These are phyloP conservation scores for Halocaridina rubra DNA, from an alignment of 2,888 invertebrate species.

Conservation along the genomic window DNA sequence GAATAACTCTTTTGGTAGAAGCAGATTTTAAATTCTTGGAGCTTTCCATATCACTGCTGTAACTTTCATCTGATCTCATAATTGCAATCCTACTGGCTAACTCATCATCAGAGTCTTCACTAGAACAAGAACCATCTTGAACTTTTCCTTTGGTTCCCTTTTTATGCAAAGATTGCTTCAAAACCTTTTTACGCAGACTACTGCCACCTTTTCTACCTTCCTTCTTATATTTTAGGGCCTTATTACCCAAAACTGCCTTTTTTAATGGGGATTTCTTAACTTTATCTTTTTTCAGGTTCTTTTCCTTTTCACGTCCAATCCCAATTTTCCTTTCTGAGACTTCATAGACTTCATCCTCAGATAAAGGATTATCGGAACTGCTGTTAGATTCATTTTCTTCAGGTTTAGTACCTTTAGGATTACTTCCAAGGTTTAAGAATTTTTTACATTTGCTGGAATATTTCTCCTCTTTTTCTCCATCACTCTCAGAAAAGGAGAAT, in stretches of 20 bases:
- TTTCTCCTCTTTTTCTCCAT: constrained; percentile 42
- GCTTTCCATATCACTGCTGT: constrained; percentile 38
- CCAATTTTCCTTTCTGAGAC: background rate
- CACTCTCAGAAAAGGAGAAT: constrained; percentile 50
- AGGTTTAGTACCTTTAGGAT: background rate
- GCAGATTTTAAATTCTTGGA: constrained; percentile 7
- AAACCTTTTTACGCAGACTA: constrained; percentile 2
- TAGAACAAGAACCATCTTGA: constrained; percentile 3
- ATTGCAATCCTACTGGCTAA: constrained; percentile 31
- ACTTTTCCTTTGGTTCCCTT: background rate
- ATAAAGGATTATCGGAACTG: constrained; percentile 17
- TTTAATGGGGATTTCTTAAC: constrained; percentile 3
- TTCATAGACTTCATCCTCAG: constrained; percentile 32
- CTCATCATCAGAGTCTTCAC: constrained; percentile 25
- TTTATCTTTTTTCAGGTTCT: background rate
- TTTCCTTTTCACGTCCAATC: constrained; percentile 12
- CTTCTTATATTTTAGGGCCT: constrained; percentile 26
- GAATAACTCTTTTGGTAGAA: background rate
- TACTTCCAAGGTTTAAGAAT: background rate
- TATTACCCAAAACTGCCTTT: constrained; percentile 37
- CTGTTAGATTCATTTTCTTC: constrained; percentile 2
- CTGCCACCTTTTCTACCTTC: constrained; percentile 17
- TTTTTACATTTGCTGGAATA: constrained; percentile 7
- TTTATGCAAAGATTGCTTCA: background rate
- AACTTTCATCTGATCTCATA: constrained; percentile 39